These are phyloP conservation scores for Thecocarcelia acutangulata DNA, from an alignment of 2,888 invertebrate species.

Conservation along the genomic window DNA sequence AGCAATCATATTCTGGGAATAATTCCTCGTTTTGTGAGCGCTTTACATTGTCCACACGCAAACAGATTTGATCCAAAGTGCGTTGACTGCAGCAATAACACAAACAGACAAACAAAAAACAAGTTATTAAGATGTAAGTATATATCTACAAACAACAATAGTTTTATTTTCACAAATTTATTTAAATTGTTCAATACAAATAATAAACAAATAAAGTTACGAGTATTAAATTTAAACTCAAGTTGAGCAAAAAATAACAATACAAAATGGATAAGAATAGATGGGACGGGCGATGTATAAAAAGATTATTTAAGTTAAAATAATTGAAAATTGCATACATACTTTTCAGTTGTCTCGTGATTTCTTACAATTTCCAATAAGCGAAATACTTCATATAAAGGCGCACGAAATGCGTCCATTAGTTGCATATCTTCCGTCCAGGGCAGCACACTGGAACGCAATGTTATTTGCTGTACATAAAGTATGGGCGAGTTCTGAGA, in stretches of 20 bases:
- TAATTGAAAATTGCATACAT: constrained; percentile 58
- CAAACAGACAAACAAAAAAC: constrained; percentile 36
- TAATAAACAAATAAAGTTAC: background rate
- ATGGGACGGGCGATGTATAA: background rate
- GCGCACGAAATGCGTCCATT: constrained; percentile 95
- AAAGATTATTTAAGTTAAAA: background rate
- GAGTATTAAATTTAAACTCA: constrained; percentile 12
- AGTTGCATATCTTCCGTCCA: constrained; percentile 91
- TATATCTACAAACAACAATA: constrained; percentile 21
- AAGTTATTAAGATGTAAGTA: constrained; percentile 46
- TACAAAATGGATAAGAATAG: background rate
- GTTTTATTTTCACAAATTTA: constrained; percentile 19
- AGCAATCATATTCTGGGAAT: constrained; percentile 95
- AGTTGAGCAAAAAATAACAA: constrained; percentile 4
- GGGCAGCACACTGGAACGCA: constrained; percentile 90
- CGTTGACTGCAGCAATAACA: constrained; percentile 83
- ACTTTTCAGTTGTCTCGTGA: constrained; percentile 83
- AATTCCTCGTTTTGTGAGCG: constrained; percentile 84
- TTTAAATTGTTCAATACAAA: constrained; percentile 28
- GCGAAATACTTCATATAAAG: constrained; percentile 93
- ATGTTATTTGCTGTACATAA: constrained; percentile 89
- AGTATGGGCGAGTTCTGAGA: constrained; percentile 84
- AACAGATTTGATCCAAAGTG: constrained; percentile 90
- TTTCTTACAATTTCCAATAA: constrained; percentile 92
- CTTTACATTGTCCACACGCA: constrained; percentile 91